Evolutionary conservation across 2,797 vertebrate genomes (phyloP).

Genomic region (Melanotaenia parkinsoni): DNA sequence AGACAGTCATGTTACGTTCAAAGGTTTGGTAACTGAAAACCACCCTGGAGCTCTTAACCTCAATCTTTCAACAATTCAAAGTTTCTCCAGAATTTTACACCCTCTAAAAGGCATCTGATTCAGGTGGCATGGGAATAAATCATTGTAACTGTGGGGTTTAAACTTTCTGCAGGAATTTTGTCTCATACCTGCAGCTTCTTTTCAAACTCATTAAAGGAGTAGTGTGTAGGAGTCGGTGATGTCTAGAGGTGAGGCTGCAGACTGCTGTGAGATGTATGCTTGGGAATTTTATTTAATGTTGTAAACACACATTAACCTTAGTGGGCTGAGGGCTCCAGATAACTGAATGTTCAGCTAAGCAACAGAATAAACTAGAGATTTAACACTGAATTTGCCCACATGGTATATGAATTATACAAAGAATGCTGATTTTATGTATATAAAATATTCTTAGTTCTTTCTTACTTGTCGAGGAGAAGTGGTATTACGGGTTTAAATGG

Average conservation of each 20-base stretch:
- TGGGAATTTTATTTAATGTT: neutral
- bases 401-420: neutral
- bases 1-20: slow-evolving; percentile 54
- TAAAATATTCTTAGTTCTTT: neutral
- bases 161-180: slow-evolving; percentile 16
- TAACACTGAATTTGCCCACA: neutral
- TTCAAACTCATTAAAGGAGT: slow-evolving; percentile 22
- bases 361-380: neutral
- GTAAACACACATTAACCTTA: neutral
- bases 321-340: neutral
- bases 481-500: no score
- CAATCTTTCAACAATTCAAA: slow-evolving; percentile 79
- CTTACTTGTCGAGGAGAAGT: no score
- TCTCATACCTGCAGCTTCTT: slow-evolving; percentile 16
- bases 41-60: slow-evolving; percentile 75
- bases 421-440: neutral
- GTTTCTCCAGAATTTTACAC: slow-evolving; percentile 51
- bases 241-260: slow-evolving; percentile 1
- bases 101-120: slow-evolving; percentile 59
- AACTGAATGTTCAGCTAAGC: neutral
- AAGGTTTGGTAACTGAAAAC: slow-evolving; percentile 57
- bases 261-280: slow-evolving; percentile 1
- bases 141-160: slow-evolving; percentile 35
- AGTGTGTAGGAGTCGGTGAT: slow-evolving; percentile 8
- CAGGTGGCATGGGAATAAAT: slow-evolving; percentile 48